phyloP scores from a whole-genome alignment of 2,888 invertebrate species.

The Theretra japonica region DNA sequence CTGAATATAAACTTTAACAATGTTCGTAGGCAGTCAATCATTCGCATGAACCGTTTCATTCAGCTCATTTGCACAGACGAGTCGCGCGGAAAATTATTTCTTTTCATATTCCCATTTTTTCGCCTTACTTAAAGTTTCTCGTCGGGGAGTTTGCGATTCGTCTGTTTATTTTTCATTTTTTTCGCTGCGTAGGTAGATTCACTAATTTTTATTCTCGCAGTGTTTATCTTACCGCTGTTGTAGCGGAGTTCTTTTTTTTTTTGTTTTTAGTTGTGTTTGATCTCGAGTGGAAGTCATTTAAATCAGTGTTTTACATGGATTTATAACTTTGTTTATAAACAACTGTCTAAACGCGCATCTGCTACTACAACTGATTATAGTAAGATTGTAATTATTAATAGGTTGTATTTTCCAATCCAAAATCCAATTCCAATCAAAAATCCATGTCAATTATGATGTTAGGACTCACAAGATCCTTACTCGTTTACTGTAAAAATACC shows the following conservation, averaged over 20 bases:
- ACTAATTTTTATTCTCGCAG: conserved; percentile 47
- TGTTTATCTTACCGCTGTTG: conserved; percentile 33
- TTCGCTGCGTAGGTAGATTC: conserved; percentile 40
- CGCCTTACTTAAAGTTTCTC: conserved; percentile 81
- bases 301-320: not conserved
- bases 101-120: conserved; percentile 83
- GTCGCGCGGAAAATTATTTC: conserved; percentile 85
- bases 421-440: too few species aligned
- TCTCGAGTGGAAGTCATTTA: not conserved
- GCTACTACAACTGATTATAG: too few species aligned
- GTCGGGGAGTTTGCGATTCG: conserved; percentile 62
- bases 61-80: conserved; percentile 85
- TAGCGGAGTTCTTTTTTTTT: conserved; percentile 22
- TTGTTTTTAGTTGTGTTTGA: not conserved
- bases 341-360: too few species aligned
- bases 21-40: conserved; percentile 82
- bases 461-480: too few species aligned
- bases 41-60: conserved; percentile 79
- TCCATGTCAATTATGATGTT: too few species aligned
- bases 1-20: conserved; percentile 54
- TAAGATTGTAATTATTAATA: too few species aligned
- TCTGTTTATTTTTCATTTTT: conserved; percentile 69
- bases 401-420: too few species aligned
- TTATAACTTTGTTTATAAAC: not conserved
- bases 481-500: too few species aligned